Conservation (phyloP, 2,113 vertebrate species). For the Tragelaphus imberbis region DNA sequence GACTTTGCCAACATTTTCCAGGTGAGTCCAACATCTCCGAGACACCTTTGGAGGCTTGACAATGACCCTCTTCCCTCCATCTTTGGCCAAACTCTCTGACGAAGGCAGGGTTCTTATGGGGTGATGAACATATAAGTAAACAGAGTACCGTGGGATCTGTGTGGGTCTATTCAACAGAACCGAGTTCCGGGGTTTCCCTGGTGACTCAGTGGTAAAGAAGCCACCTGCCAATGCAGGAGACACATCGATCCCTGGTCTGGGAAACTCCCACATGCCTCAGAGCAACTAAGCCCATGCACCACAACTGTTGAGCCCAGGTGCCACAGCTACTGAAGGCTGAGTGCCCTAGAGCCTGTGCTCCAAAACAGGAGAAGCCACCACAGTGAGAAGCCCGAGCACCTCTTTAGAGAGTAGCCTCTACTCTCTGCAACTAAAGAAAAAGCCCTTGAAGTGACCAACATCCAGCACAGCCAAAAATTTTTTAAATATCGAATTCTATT, state of each 20-base stretch:
- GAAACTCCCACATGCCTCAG: neutral
- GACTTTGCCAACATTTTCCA: slow-evolving; percentile 98
- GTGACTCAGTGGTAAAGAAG: neutral
- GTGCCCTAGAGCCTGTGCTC: neutral
- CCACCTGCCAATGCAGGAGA: neutral
- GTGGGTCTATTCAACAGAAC: neutral
- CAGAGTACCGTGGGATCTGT: neutral
- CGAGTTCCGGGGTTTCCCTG: neutral
- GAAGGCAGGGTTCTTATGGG: neutral
- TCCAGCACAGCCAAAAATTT: neutral
- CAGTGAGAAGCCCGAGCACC: neutral
- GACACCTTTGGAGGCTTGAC: neutral
- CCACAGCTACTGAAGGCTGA: neutral
- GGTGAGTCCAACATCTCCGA: slow-evolving; percentile 73
- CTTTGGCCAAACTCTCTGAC: neutral
- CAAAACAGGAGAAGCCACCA: rapidly evolving
- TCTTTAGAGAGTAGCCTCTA: neutral
- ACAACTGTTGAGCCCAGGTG: neutral
- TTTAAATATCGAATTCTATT: neutral
- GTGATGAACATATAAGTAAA: neutral
- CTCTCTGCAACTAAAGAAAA: neutral
- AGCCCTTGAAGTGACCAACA: neutral
- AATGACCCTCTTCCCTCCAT: neutral
- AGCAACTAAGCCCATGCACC: neutral
- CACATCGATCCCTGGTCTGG: neutral